Evolutionary conservation across 2,888 invertebrate genomes (phyloP).

Genomic region (Pasiphila rectangulata): DNA sequence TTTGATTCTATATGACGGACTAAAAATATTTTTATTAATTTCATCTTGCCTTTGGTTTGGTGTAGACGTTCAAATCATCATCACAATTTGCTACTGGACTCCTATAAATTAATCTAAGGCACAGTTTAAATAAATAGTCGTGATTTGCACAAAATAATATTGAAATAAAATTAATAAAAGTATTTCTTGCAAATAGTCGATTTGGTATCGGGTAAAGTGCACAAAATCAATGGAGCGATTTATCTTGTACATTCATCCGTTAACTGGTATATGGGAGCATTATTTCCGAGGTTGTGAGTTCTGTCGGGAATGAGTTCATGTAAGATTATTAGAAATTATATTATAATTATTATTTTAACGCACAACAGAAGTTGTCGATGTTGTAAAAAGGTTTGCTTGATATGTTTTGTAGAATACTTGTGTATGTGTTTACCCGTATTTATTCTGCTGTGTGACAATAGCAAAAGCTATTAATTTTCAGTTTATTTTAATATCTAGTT

Average conservation of each 20-base stretch:
- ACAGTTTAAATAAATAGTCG: constrained; percentile 38
- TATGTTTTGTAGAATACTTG: constrained; percentile 70
- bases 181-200: constrained; percentile 40
- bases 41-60: constrained; percentile 34
- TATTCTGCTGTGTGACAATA: constrained; percentile 70
- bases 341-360: constrained; percentile 64
- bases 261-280: constrained; percentile 81
- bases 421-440: constrained; percentile 67
- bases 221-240: constrained; percentile 46
- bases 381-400: constrained; percentile 75
- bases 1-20: no score
- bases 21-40: no score
- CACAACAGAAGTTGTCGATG: constrained; percentile 71
- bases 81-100: constrained; percentile 50
- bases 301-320: constrained; percentile 77
- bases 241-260: constrained; percentile 64
- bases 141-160: constrained; percentile 57
- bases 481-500: constrained; percentile 57
- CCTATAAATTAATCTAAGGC: constrained; percentile 50
- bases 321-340: constrained; percentile 55
- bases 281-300: constrained; percentile 79
- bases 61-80: constrained; percentile 35
- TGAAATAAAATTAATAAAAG: constrained; percentile 31
- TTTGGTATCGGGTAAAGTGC: constrained; percentile 44
- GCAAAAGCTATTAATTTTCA: constrained; percentile 58